phyloP scores from a whole-genome alignment of 92 coral and sea anemone species.

The Muricea muricata region DNA sequence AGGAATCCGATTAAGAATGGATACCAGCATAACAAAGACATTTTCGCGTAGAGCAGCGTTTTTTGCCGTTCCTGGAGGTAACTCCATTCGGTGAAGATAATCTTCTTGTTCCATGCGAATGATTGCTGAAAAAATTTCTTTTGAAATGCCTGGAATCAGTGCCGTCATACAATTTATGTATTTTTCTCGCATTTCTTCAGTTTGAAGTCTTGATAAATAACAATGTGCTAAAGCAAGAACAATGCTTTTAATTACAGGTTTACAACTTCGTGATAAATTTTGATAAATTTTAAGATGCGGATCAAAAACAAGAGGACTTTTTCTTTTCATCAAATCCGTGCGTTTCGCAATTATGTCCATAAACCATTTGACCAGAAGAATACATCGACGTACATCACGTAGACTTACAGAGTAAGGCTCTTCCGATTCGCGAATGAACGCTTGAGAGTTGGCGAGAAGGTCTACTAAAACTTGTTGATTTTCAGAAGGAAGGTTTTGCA shows the following conservation, averaged over 20 bases:
- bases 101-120: slow-evolving; percentile 68
- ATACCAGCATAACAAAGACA: slow-evolving; percentile 44
- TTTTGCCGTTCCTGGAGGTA: slow-evolving; percentile 92
- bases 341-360: slow-evolving; percentile 55
- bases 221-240: slow-evolving; percentile 83
- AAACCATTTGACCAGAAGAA: slow-evolving; percentile 77
- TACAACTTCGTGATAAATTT: background rate
- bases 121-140: slow-evolving; percentile 47
- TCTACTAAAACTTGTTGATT: slow-evolving; percentile 57
- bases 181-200: slow-evolving; percentile 43
- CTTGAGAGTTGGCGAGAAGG: slow-evolving; percentile 70
- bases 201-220: slow-evolving; percentile 74
- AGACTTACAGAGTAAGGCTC: slow-evolving; percentile 78
- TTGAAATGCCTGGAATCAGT: slow-evolving; percentile 22
- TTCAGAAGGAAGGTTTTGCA: slow-evolving; percentile 35
- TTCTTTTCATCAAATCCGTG: background rate
- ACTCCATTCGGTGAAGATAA: slow-evolving; percentile 85
- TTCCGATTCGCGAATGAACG: slow-evolving; percentile 67
- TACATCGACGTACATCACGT: slow-evolving; percentile 86
- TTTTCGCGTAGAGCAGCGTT: slow-evolving; percentile 98
- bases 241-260: slow-evolving; percentile 36
- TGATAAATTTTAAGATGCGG: background rate
- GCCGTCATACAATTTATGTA: slow-evolving; percentile 26
- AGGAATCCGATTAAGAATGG: background rate
- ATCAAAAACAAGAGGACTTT: background rate